Evolutionary conservation across 2,888 invertebrate species (phyloP).

Genomic region (Agrochola lychnidis): DNA sequence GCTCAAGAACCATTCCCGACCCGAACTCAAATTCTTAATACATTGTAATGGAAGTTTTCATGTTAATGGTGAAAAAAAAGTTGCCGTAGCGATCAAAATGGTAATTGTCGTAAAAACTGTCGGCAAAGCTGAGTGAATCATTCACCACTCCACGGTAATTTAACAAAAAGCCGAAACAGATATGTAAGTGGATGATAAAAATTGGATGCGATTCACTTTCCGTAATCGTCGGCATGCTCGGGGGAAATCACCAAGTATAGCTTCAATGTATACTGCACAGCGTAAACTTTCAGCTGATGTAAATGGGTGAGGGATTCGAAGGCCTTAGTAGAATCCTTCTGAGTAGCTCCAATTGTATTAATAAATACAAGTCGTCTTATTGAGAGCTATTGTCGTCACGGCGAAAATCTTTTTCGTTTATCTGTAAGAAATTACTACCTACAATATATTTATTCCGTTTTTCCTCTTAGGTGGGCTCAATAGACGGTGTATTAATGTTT

Average conservation of each 20-base stretch:
- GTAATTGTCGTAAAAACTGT: conserved; percentile 63
- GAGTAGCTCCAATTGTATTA: conserved; percentile 49
- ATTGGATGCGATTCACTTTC: conserved; percentile 83
- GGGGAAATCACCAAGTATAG: conserved; percentile 83
- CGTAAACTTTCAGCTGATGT: conserved; percentile 64
- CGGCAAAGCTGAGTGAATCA: conserved; percentile 66
- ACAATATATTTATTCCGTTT: conserved; percentile 50
- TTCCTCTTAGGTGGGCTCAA: conserved; percentile 54
- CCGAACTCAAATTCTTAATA: conserved; percentile 47
- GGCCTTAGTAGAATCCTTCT: conserved; percentile 42
- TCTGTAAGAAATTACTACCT: conserved; percentile 37
- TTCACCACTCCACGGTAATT: conserved; percentile 72
- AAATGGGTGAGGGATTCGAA: conserved; percentile 58
- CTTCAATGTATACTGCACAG: conserved; percentile 69
- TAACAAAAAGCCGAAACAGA: conserved; percentile 77
- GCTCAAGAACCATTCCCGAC: conserved; percentile 49
- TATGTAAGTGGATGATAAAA: conserved; percentile 84
- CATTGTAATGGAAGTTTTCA: conserved; percentile 45
- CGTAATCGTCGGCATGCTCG: conserved; percentile 79
- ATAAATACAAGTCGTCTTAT: conserved; percentile 48
- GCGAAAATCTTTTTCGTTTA: conserved; percentile 46
- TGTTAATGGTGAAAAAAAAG: conserved; percentile 43
- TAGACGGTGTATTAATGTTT: conserved; percentile 61
- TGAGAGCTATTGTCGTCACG: conserved; percentile 50
- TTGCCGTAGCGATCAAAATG: conserved; percentile 37